These are phyloP conservation scores for Dipodomys stephensi DNA, from an alignment of 2,113 vertebrate species.

Conservation along the genomic window DNA sequence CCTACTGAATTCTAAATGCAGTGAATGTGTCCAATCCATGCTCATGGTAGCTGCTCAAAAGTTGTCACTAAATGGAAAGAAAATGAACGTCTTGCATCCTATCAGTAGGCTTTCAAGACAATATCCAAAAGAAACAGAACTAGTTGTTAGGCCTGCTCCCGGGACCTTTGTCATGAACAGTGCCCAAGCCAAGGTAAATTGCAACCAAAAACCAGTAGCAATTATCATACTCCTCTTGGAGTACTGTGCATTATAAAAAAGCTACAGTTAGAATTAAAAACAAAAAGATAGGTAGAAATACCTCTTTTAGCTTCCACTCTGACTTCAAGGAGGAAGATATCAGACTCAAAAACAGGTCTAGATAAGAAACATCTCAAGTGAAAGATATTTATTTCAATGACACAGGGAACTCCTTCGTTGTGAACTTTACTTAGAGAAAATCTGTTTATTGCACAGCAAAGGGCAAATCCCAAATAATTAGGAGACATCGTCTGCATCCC, in stretches of 20 bases:
- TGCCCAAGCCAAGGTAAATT: background rate
- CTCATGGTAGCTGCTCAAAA: background rate
- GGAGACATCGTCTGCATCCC: background rate
- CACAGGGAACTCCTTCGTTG: background rate
- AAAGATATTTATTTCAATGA: background rate
- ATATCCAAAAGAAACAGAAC: background rate
- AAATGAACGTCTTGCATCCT: background rate
- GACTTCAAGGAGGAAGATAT: background rate
- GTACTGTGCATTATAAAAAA: background rate
- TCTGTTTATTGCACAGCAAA: constrained; percentile 52
- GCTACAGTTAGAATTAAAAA: background rate
- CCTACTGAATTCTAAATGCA: background rate
- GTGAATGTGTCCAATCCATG: background rate
- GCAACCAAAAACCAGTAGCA: background rate
- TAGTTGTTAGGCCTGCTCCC: background rate
- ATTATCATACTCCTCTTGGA: background rate
- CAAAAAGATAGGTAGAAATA: background rate
- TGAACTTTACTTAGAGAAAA: constrained; percentile 42
- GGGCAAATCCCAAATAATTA: constrained; percentile 57
- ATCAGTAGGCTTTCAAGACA: background rate
- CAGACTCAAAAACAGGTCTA: background rate
- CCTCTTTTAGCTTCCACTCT: background rate
- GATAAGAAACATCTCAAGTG: constrained; percentile 3
- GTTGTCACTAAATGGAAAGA: background rate
- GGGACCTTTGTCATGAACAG: background rate